phyloP scores from a whole-genome alignment of 2,797 vertebrate species.

The Clarias fuscus region DNA sequence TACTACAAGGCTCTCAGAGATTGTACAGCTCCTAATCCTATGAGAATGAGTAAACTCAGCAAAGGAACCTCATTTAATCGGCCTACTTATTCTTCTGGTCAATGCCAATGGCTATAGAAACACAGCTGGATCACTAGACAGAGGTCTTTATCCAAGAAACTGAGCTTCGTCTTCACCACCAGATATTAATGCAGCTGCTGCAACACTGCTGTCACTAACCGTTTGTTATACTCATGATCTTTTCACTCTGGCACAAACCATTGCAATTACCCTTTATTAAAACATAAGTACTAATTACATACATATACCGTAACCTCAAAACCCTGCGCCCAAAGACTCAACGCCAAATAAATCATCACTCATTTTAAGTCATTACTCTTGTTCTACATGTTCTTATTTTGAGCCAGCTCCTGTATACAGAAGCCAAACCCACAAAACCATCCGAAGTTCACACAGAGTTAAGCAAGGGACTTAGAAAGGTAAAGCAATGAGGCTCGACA shows the following conservation, averaged over 20 bases:
- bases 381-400: not conserved
- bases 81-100: not conserved
- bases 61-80: slow-evolving; percentile 4
- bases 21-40: not conserved
- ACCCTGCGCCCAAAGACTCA: not conserved
- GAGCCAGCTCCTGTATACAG: slow-evolving; percentile 32
- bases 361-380: slow-evolving; percentile 18
- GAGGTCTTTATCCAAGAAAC: not conserved
- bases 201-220: not conserved
- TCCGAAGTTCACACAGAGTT: slow-evolving; percentile 41
- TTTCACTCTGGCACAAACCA: not conserved
- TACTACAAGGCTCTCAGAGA: not conserved
- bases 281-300: not conserved
- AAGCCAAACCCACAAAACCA: slow-evolving; percentile 39
- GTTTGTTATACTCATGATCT: not conserved
- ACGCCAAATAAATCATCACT: not conserved
- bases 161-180: not conserved
- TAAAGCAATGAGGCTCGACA: slow-evolving; percentile 32
- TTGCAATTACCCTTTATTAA: not conserved
- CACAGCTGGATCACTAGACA: not conserved
- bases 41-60: not conserved
- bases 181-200: too few relatives aligned
- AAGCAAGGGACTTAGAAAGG: slow-evolving; percentile 27
- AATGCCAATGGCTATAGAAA: not conserved
- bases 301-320: not conserved